Evolutionary conservation across 2,113 vertebrate genomes (phyloP).

Genomic region (Oostethus manadensis): DNA sequence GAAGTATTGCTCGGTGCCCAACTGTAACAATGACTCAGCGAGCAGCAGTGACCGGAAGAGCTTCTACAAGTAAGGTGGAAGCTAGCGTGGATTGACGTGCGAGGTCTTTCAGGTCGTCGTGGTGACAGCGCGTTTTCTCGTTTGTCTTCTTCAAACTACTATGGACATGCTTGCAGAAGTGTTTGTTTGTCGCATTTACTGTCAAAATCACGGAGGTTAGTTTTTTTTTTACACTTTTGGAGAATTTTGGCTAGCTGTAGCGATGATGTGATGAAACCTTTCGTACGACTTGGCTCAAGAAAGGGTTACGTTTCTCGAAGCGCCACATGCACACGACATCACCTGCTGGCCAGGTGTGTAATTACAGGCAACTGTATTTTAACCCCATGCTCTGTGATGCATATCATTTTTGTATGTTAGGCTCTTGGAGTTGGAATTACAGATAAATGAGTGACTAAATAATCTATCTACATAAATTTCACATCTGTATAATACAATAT

Average conservation of each 20-base stretch:
- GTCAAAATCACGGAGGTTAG: not conserved
- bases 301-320: not conserved
- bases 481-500: not conserved
- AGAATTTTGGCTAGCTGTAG: not conserved
- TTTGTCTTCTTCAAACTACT: not conserved
- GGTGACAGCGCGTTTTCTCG: not conserved
- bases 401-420: too few relatives aligned
- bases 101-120: not conserved
- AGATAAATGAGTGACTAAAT: not conserved
- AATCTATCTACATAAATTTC: too few relatives aligned
- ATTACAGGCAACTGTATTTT: not conserved
- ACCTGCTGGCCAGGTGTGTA: not conserved
- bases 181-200: not conserved
- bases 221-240: not conserved
- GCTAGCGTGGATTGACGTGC: not conserved
- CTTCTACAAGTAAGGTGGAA: slow-evolving; percentile 64
- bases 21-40: slow-evolving; percentile 55
- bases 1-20: slow-evolving; percentile 63
- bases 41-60: slow-evolving; percentile 46
- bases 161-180: not conserved
- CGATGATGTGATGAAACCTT: not conserved
- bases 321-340: not conserved
- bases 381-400: not conserved
- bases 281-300: not conserved
- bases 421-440: too few relatives aligned